Evolutionary conservation across 2,797 vertebrate genomes (phyloP).

Genomic region (Distichodus sexfasciatus): DNA sequence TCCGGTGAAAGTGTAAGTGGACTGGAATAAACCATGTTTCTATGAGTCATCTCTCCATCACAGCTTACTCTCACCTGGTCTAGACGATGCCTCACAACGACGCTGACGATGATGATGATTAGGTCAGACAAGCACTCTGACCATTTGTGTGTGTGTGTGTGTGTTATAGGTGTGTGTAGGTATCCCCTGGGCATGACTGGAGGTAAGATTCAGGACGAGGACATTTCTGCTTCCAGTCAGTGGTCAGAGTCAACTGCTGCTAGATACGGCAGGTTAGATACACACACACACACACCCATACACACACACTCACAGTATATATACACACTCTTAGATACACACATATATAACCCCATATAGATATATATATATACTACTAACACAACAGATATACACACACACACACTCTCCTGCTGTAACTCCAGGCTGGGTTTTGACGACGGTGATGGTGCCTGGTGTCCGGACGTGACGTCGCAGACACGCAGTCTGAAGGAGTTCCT

Average conservation of each 20-base stretch:
- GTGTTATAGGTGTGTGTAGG: conserved; percentile 83
- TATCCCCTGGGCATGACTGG: conserved; percentile 95
- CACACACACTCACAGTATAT: not conserved
- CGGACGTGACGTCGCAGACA: conserved; percentile 81
- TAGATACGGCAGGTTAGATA: conserved; percentile 89
- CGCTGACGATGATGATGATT: no score
- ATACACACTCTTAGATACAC: not conserved
- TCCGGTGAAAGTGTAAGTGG: no score
- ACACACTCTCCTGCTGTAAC: not conserved
- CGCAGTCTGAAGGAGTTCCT: conserved; percentile 88
- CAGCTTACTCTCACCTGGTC: no score
- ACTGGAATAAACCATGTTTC: no score
- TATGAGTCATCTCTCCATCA: not conserved
- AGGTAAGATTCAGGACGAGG: conserved; percentile 92
- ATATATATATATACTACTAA: not conserved
- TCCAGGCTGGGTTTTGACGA: conserved; percentile 89
- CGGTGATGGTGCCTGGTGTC: conserved; percentile 94
- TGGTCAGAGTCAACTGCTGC: conserved; percentile 98
- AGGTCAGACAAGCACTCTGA: no score
- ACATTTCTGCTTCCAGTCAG: conserved; percentile 97
- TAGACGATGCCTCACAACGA: no score
- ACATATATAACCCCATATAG: not conserved
- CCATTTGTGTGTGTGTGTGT: conserved; percentile 26
- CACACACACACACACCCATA: not conserved
- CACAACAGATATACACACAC: not conserved